Conservation (phyloP, 2,888 invertebrate species). For the Xestia sexstrigata region DNA sequence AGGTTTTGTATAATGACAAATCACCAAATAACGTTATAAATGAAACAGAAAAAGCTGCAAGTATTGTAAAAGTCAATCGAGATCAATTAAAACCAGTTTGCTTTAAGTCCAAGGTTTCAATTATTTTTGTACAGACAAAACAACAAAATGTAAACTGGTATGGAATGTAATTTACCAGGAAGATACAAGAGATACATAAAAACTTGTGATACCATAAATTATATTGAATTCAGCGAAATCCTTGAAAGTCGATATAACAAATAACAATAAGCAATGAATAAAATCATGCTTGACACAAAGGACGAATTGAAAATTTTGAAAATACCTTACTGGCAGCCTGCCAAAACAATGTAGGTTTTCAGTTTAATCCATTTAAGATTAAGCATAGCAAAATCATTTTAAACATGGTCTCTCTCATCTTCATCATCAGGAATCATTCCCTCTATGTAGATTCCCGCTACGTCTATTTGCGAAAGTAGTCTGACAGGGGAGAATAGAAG, state of each 20-base stretch:
- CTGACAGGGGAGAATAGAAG: too few species aligned
- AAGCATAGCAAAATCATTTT: neutral
- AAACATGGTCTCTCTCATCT: neutral
- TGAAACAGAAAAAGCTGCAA: constrained; percentile 2
- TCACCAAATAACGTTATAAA: neutral
- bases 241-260: neutral
- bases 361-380: neutral
- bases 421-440: neutral
- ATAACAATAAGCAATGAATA: neutral
- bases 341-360: neutral
- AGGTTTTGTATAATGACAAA: neutral
- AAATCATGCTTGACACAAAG: neutral
- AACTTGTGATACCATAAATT: constrained; percentile 19
- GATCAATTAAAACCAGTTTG: constrained; percentile 49
- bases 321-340: neutral
- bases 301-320: neutral
- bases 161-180: constrained; percentile 42
- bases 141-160: constrained; percentile 17
- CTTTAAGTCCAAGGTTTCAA: constrained; percentile 44
- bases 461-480: too few species aligned
- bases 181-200: constrained; percentile 14
- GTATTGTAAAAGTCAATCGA: constrained; percentile 29
- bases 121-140: constrained; percentile 22
- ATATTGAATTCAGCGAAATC: constrained; percentile 1
- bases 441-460: too few species aligned